These are phyloP conservation scores for Lonchura striata DNA, from an alignment of 2,113 vertebrate species.

Conservation along the genomic window DNA sequence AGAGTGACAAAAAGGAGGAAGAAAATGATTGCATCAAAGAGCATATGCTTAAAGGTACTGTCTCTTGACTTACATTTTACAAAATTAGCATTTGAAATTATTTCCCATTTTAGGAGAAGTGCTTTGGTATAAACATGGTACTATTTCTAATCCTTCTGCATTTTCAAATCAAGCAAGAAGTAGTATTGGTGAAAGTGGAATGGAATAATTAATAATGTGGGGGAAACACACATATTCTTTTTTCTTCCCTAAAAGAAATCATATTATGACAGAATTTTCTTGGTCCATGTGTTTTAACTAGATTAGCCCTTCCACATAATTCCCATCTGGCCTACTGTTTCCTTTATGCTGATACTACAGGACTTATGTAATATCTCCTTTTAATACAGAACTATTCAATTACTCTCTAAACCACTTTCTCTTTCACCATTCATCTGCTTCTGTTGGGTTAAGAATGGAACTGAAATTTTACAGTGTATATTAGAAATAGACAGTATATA, in stretches of 20 bases:
- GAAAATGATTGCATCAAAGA: neutral
- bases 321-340: neutral
- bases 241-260: neutral
- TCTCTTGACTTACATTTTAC: neutral
- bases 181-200: neutral
- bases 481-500: neutral
- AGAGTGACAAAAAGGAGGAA: neutral
- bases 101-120: neutral
- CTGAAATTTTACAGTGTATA: neutral
- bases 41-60: neutral
- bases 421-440: neutral
- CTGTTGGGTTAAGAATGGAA: neutral
- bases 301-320: neutral
- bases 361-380: neutral
- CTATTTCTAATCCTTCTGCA: neutral
- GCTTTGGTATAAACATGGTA: neutral
- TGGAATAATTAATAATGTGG: neutral
- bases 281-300: neutral
- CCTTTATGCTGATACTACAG: neutral
- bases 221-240: neutral
- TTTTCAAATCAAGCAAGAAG: neutral
- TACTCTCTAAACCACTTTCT: neutral
- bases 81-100: neutral
- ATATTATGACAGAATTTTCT: neutral
- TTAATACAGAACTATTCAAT: neutral